Base-by-base conservation (phyloP, 2,888 invertebrate genomes). In the Caenorhabditis sp. region DNA sequence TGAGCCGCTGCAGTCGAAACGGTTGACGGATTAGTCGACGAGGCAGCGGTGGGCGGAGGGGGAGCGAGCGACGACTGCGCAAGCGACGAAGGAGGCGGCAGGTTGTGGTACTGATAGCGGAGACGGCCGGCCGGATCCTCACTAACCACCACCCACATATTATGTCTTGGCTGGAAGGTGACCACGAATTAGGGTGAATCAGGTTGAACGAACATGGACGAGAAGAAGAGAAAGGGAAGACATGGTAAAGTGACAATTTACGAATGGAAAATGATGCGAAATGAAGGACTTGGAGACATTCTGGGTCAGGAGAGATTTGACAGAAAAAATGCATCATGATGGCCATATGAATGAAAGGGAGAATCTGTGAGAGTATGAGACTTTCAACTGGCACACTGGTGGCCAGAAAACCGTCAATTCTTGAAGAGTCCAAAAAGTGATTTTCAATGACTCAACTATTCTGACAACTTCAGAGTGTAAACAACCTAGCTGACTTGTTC, bases 141-240 rank as follows among this genome's bases (percentile, higher is more conserved):
- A 63, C 86, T 87, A 26, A 87, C 87, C 24, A 86, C 85, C 84
- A 87, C 82, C 85, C 85, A 87, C 87, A 87, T 87, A 44, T 59
- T 73, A 41, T 63, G 49, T 14, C 41, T 10, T 31, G 54, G 73
- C 73, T 70, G 70, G 73, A 80, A 16, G 54, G 58, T 75, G 58
- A 31, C 31, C 22, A 24, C 49, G 47, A 76, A 70, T 73, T 73
- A 64, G 38, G 38, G 35, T 47, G 35, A 66, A 69, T 63, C 19
- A 38, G 49, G 79, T 49, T 47, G 54, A 73, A 38, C 59, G 59
- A 74, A 24, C 24, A n/a, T n/a, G 51, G 47, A 56, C 19, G 47
- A 47, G 47, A 47, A 19, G 5, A 14, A 69, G 54, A 47, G 59
- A 64, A 63, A 61, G 38, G 19, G 38, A 22, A 24, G 41, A 47